Base-by-base conservation (phyloP, 1,140 invertebrate genomes). In the Brachionus koreanus region DNA sequence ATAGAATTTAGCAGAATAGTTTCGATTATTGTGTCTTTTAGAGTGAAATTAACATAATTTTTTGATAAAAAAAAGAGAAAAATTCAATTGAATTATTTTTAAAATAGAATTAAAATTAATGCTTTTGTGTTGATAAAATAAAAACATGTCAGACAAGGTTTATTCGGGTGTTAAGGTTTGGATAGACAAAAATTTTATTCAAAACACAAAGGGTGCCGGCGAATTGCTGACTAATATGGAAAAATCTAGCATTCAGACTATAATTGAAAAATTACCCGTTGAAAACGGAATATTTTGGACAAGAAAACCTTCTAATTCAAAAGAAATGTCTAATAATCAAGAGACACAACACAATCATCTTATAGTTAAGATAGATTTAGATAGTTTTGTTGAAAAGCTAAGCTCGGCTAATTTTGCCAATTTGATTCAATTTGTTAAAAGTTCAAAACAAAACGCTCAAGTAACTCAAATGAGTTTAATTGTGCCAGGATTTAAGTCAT, bases 201-300 rank as follows among this genome's bases (percentile, higher is more conserved):
- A 57, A 37, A 16, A 25, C 4, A 77, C 75, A 3, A 57, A 65
- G 19, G 76, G 76, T 13, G 19, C 76, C 9, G 76, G 76, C 10
- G 76, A 79, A 61, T 19, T 79, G 29, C 39, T 79, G 3, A 79
- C 76, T 12, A 57, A 37, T 61, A 10, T 79, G 23, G 76, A 79
- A 65, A 79, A 79, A 16, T 25, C 25, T n/a, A 79, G 35, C 49
- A 61, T 79, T 39, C 49, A 65, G 33, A 79, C 49, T 12, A 65
- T 79, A 42, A 79, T 79, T 16, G 76, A 79, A 4, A 42, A 79
- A 42, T 65, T 79, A 23, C 76, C 76, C 12, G 76, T 61, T 43
- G 37, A 57, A 35, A 79, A 79, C 43, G 49, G 76, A 5, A 79
- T 79, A 12, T 79, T 79, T 65, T 79, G 76, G 76, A 79, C 76